Base-by-base conservation (phyloP, 53 echinoderm and acorn worm genomes). In the Echinarachnius parma region DNA sequence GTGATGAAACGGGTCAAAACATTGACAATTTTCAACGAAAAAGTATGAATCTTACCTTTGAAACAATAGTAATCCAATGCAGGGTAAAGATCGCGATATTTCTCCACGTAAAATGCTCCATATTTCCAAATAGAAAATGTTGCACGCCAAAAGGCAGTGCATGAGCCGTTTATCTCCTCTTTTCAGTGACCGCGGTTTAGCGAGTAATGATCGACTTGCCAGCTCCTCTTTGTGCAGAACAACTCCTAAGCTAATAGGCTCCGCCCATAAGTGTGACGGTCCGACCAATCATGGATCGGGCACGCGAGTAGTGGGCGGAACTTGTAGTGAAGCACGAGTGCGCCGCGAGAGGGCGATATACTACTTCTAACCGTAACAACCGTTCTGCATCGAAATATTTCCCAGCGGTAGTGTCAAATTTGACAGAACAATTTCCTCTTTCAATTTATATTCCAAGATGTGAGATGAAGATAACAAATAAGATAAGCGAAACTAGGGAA, bases 51-150 rank as follows among this genome's bases (percentile, higher is more conserved):
- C 92, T 75, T 77, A 92, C 92, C 92, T 92, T 87, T 52, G 81
- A 79, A 67, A 87, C 82, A 84, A 88, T 69, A 53, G 77, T 78
- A 66, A 80, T 87, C 60, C 84, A 81, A 27, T 87, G 83, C 65
- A 92, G 85, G 80, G 85, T 77, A 77, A 84, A 88, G 79, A 92
- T 78, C 81, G 82, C 83, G 75, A 84, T 83, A 88, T 88, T 80
- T 81, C 83, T 92, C 87, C 92, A 92, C 49, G 82, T 87, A 81
- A 92, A 83, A 78, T 82, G 81, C 84, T 85, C 92, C 92, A 92
- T 92, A 72, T n/a, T 72, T 72, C 44, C 46, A 69, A 18, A 56
- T 4, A 57, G 25, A 57, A 72, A 36, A 72, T 13, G 22, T 53
- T 34, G 74, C 74, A 72, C 74, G 74, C 74, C 74, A 42, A 72